phyloP scores from a whole-genome alignment of 2,797 vertebrate genomes.

The Cottoperca gobio region DNA sequence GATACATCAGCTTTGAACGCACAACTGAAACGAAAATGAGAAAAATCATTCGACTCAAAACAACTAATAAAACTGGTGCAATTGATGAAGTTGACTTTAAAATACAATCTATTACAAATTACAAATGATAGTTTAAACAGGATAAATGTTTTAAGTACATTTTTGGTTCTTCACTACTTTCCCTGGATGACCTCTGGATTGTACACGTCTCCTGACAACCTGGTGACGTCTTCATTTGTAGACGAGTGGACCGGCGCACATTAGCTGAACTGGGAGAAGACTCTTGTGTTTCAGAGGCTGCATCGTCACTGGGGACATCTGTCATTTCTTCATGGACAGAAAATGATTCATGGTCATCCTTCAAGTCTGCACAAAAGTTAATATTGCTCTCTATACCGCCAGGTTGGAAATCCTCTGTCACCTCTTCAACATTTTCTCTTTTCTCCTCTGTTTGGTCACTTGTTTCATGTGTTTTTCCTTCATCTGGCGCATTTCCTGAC shows the following conservation, averaged over 20 bases:
- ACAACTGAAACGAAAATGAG: not conserved
- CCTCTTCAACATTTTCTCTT: conserved; percentile 14
- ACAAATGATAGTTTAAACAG: not conserved
- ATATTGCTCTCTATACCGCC: not conserved
- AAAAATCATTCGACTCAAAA: not conserved
- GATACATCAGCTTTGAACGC: conserved; percentile 27
- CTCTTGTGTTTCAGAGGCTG: conserved; percentile 12
- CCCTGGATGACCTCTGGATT: conserved; percentile 16
- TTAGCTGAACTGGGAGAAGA: conserved; percentile 9
- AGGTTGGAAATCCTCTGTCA: not conserved
- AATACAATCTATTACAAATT: too few relatives aligned
- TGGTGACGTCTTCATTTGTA: conserved; percentile 41
- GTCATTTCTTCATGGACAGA: conserved; percentile 2
- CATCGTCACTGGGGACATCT: conserved; percentile 15
- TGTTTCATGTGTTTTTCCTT: conserved; percentile 22
- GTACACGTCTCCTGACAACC: conserved; percentile 28
- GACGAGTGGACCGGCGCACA: conserved; percentile 46
- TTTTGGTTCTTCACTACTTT: conserved; percentile 35
- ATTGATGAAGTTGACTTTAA: not conserved
- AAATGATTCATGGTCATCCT: not conserved
- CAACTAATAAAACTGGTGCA: not conserved
- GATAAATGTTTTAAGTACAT: conserved; percentile 46
- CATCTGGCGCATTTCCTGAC: conserved; percentile 15
- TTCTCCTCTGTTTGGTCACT: conserved; percentile 17
- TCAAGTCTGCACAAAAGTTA: not conserved